Conservation (phyloP, 2,797 vertebrate genomes). For the Poeciliopsis infans region DNA sequence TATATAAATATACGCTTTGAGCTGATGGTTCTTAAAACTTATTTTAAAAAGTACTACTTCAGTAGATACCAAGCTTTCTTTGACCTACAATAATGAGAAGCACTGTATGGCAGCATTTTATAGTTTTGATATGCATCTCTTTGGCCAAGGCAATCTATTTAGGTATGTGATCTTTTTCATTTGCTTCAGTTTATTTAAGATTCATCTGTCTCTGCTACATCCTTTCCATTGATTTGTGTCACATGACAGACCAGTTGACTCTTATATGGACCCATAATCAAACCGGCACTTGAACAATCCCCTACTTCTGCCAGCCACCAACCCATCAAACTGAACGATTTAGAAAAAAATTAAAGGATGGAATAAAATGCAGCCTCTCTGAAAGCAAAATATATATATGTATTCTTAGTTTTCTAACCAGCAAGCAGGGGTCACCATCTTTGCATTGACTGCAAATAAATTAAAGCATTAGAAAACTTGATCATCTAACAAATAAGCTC, state of each 20-base stretch:
- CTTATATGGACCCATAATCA: background rate
- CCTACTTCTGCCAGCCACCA: background rate
- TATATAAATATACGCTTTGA: background rate
- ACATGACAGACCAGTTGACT: background rate
- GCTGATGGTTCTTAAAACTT: background rate
- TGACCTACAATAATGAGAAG: background rate
- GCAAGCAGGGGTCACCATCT: background rate
- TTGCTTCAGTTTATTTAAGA: background rate
- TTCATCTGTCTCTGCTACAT: background rate
- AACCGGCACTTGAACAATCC: background rate
- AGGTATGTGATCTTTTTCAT: background rate
- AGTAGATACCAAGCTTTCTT: background rate
- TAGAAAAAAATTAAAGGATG: background rate
- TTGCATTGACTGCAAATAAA: background rate
- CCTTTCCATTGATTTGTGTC: background rate
- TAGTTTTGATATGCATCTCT: background rate
- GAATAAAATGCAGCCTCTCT: background rate
- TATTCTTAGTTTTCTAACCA: background rate
- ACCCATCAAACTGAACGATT: background rate
- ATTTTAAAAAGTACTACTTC: background rate
- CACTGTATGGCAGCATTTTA: background rate
- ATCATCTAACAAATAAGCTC: background rate
- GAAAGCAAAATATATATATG: background rate
- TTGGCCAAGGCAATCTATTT: background rate
- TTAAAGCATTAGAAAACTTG: background rate